These are phyloP conservation scores for Augiades crinisus DNA, from an alignment of 2,888 invertebrate species.

Conservation along the genomic window DNA sequence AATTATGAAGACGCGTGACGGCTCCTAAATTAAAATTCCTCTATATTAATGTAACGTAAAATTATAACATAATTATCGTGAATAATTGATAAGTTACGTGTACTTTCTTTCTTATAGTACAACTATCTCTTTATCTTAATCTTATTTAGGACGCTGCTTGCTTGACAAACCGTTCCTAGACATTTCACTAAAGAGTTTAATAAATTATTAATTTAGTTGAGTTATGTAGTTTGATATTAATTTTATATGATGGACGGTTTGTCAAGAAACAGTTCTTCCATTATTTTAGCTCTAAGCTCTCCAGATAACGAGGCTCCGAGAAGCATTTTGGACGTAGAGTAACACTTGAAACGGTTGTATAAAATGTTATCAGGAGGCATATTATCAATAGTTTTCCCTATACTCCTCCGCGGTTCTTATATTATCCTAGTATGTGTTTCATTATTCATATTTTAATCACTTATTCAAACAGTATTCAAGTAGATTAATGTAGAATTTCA, in stretches of 20 bases:
- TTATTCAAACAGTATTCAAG: no score
- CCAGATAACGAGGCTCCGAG: constrained; percentile 20
- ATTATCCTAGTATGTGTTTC: constrained; percentile 58
- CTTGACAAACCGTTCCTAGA: constrained; percentile 30
- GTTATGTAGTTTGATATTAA: constrained; percentile 26
- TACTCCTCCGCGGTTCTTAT: constrained; percentile 42
- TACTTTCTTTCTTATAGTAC: constrained; percentile 37
- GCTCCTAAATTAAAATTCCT: constrained; percentile 47
- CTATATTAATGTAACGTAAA: constrained; percentile 23
- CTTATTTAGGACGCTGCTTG: constrained; percentile 6
- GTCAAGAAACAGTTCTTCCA: constrained; percentile 35
- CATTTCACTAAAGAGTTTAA: constrained; percentile 24
- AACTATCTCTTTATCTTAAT: constrained; percentile 24
- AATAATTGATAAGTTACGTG: constrained; percentile 22
- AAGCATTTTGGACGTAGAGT: constrained; percentile 14
- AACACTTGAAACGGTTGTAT: constrained; percentile 62
- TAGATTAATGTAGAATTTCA: no score
- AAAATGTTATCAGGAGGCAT: constrained; percentile 43
- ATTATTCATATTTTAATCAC: constrained; percentile 78
- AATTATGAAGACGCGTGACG: constrained; percentile 62
- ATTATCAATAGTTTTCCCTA: constrained; percentile 47
- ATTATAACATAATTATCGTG: constrained; percentile 21
- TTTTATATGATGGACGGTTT: constrained; percentile 31
- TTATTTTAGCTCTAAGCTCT: constrained; percentile 26
- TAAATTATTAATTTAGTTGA: constrained; percentile 25